phyloP scores from a whole-genome alignment of 2,113 vertebrate species.

The Thunnus maccoyii region DNA sequence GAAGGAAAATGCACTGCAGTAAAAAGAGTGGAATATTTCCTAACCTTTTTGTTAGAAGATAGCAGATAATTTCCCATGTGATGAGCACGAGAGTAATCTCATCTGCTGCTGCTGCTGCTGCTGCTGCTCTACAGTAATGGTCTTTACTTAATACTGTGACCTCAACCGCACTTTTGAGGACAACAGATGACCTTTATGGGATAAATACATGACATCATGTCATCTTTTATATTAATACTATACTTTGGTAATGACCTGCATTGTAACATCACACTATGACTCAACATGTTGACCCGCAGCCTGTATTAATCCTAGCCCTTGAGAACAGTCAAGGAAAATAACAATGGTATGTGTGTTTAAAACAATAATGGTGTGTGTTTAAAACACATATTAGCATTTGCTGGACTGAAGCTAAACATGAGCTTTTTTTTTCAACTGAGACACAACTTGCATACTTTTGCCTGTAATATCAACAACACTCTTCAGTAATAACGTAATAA shows the following conservation, averaged over 20 bases:
- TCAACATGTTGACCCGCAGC: not conserved
- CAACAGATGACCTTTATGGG: slow-evolving; percentile 22
- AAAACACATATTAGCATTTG: not conserved
- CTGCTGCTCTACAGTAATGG: slow-evolving; percentile 30
- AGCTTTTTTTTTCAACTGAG: not conserved
- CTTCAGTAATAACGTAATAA: no score
- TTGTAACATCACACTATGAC: slow-evolving; percentile 9
- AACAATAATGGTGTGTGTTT: not conserved
- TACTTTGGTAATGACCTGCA: slow-evolving; percentile 37
- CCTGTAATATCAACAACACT: no score
- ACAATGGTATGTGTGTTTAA: not conserved
- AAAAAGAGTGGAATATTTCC: not conserved
- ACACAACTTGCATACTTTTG: no score
- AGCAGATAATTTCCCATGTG: slow-evolving; percentile 21
- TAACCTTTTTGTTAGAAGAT: slow-evolving; percentile 16
- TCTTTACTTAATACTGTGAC: slow-evolving; percentile 34
- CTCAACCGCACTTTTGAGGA: slow-evolving; percentile 6
- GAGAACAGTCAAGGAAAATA: not conserved
- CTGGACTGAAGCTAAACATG: not conserved
- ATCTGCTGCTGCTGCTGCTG: not conserved
- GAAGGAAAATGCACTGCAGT: not conserved
- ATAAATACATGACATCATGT: slow-evolving; percentile 30
- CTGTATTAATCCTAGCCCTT: slow-evolving; percentile 12
- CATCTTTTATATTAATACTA: slow-evolving; percentile 48
- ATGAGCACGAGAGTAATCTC: slow-evolving; percentile 39